Base-by-base conservation (phyloP, 2,797 vertebrate species). In the Arctocebus calabarensis region DNA sequence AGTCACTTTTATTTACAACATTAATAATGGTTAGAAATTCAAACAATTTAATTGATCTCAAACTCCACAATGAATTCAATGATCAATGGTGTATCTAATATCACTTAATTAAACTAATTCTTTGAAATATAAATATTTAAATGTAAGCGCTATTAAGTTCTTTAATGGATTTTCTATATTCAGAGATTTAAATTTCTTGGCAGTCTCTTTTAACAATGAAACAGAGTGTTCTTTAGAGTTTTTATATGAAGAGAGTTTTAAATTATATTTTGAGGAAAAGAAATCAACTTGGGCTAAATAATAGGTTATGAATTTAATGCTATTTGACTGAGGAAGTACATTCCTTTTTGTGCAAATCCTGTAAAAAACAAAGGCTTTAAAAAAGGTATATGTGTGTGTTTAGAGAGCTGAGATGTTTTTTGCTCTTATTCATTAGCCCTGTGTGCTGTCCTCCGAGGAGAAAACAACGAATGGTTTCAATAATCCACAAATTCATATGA, bases 81-180 rank as follows among this genome's bases (percentile, higher is more conserved):
- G 7, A 96, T 94, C 79, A 88, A 7, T 71, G 73, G 37, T 3
- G 88, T 64, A 1, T 2, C 0, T 34, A 1, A 70, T 97, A 83
- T 96, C 57, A 86, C 40, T 93, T 90, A 95, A 77, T 92, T 52
- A 55, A 88, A 88, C 12, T 91, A 1, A 25, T 32, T 74, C 2
- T 93, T 59, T 96, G 55, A 90, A 86, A 95, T 97, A 78, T 87
- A 91, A 52, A n/a, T 59, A 64, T 55, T 94, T 27, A 89, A 87
- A 83, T 25, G 4, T 20, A 90, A 45, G 2, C 3, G 8, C 5
- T 86, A 2, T 70, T 90, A 87, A 74, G 4, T 84, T 92, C 45
- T 74, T 96, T 40, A 85, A 88, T 89, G 77, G 20, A 88, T 75
- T 96, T 93, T 45, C 25, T 85, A 84, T 91, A 96, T 97, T 94